phyloP scores from a whole-genome alignment of 2,888 invertebrate species.

The Erebia aethiops region DNA sequence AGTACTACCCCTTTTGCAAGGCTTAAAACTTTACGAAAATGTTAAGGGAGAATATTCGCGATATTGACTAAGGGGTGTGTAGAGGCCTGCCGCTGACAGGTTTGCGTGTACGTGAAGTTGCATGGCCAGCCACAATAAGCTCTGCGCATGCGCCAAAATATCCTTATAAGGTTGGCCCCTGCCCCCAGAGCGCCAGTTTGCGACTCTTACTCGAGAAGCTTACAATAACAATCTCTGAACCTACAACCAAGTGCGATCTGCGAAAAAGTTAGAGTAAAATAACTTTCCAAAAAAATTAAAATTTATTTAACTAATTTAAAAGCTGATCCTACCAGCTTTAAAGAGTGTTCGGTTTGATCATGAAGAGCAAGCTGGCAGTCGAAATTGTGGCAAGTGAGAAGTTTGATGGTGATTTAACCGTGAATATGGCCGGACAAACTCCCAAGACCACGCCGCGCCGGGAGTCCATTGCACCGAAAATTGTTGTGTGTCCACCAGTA shows the following conservation, averaged over 20 bases:
- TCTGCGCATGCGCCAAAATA: slow-evolving; percentile 63
- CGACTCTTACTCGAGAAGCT: slow-evolving; percentile 54
- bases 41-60: not conserved
- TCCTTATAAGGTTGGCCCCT: slow-evolving; percentile 57
- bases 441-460: slow-evolving; percentile 56
- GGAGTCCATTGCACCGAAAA: slow-evolving; percentile 70
- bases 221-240: slow-evolving; percentile 47
- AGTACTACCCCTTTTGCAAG: too few relatives aligned
- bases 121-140: slow-evolving; percentile 45
- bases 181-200: slow-evolving; percentile 60
- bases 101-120: slow-evolving; percentile 54
- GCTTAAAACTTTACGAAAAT: not conserved
- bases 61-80: slow-evolving; percentile 23
- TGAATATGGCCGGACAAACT: slow-evolving; percentile 56
- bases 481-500: slow-evolving; percentile 76
- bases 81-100: slow-evolving; percentile 42
- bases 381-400: slow-evolving; percentile 65
- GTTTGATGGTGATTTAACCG: slow-evolving; percentile 61
- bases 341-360: slow-evolving; percentile 54
- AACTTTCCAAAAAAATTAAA: slow-evolving; percentile 41
- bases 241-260: slow-evolving; percentile 49
- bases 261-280: slow-evolving; percentile 64
- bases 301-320: slow-evolving; percentile 38
- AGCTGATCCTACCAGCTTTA: slow-evolving; percentile 40
- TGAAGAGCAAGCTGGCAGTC: slow-evolving; percentile 71